phyloP scores from a whole-genome alignment of 2,113 vertebrate genomes.

The Grantiella picta region DNA sequence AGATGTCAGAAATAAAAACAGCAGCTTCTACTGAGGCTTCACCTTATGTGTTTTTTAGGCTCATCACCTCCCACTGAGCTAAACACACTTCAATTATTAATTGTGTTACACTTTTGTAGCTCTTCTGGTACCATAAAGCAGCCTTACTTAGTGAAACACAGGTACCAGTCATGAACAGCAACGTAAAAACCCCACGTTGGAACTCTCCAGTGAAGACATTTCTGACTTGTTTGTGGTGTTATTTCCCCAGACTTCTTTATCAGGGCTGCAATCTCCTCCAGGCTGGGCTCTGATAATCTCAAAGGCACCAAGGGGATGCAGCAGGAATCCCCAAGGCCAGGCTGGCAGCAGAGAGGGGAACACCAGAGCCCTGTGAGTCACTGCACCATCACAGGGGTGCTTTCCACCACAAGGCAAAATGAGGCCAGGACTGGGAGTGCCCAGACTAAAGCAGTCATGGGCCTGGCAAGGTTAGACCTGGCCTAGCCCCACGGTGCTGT shows the following conservation, averaged over 20 bases:
- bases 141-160: not conserved
- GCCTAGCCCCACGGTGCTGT: not conserved
- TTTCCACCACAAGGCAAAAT: not conserved
- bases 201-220: not conserved
- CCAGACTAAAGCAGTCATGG: not conserved
- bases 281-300: not conserved
- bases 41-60: rapidly evolving
- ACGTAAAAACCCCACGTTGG: rapidly evolving
- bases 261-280: not conserved
- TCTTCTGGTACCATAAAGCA: not conserved
- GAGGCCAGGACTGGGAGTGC: not conserved
- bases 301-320: not conserved
- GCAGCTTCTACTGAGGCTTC: not conserved
- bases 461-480: not conserved
- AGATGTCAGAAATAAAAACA: not conserved
- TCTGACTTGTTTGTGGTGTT: not conserved
- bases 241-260: not conserved
- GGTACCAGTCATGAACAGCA: not conserved
- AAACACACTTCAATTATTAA: not conserved
- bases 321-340: not conserved
- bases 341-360: not conserved
- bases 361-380: not conserved
- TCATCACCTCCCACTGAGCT: not conserved
- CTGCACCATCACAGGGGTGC: not conserved
- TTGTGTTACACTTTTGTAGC: not conserved